Evolutionary conservation across 2,797 vertebrate species (phyloP), one percentile per base, ranked within the genome.

Genomic region (Dipus sagitta): DNA sequence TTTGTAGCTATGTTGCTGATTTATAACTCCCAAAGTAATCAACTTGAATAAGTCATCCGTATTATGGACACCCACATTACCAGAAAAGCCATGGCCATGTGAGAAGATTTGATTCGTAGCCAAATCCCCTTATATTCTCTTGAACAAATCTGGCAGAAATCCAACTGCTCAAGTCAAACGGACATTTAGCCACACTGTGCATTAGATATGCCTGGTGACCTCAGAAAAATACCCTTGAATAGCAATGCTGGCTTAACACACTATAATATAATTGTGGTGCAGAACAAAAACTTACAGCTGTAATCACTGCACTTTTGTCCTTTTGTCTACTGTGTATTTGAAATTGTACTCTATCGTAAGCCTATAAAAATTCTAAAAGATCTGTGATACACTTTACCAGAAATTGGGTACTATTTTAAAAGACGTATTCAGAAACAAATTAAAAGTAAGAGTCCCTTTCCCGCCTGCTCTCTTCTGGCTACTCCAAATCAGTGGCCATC

Each of bases 141-240:
- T 88, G 85, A 91, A 93, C 94, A 96, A 96, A 90, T 89, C 90
- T 97, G 97, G 96, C 96, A 96, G 94, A 91, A 94, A 78, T 94
- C 96, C 96, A 96, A 72, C 85, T 81, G 90, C 90, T 96, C 82
- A 28, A 94, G 90, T 96, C 93, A 96, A 96, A 94, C 78, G 96
- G 96, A 89, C 94, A 68, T 95, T 96, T 91, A 96, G 91, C 91
- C 92, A 78, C 93, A 88, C 82, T 94, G 93, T 81, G 95, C 91
- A 94, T 95, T 96, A 96, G 96, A 93, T 94, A 95, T 96, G 96
- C 94, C 94, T 92, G 79, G 90, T 93, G 93, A 95, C 87, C 95
- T 96, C 87, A 82, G 95, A 89, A 96, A 96, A 96, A 94, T 64
- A 88, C 85, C 90, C 75, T 93, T 94, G 90, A 88, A 90, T 93